Evolutionary conservation across 2,113 vertebrate genomes (phyloP), one percentile per base, ranked within the genome.

Genomic region (Heloderma charlesbogerti): DNA sequence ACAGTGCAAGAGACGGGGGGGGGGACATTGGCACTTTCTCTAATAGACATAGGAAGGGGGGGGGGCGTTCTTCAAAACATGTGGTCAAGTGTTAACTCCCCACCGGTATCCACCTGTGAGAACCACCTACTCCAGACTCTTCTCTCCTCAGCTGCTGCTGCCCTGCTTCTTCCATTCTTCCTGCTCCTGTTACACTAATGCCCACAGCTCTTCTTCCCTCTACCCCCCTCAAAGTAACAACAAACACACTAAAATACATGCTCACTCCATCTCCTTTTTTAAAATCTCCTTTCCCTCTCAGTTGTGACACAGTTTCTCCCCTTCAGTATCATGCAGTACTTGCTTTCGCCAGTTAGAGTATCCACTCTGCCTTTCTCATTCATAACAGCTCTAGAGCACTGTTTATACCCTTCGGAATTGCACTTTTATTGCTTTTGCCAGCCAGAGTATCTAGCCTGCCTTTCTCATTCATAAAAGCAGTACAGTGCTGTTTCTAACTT

Each of bases 251-350:
- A 94, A 97, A 97, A 97, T 95, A 96, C 95, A 97, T 94, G 96
- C 96, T 97, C 89, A 43, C 95, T 97, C 92, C 92, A 89, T 95
- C 95, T 94, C 96, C 95, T n/a, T n/a, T n/a, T 95, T 54, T 43
- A 94, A 92, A 96, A 54, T 1, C 92, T 91, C 97, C 97, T 98
- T 98, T 98, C 98, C 98, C 98, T 98, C 98, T 98, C 97, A 97
- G 97, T 98, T 98, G 98, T 98, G 98, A 98, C 98, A 98, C 98
- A 98, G 98, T 98, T n/a, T n/a, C n/a, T n/a, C n/a, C n/a, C n/a
- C n/a, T n/a, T n/a, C n/a, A n/a, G n/a, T n/a, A n/a, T n/a, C n/a
- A n/a, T n/a, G n/a, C n/a, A n/a, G n/a, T n/a, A n/a, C n/a, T n/a
- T n/a, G n/a, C n/a, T n/a, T n/a, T n/a, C n/a, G n/a, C n/a, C n/a